Evolutionary conservation across 2,888 invertebrate species (phyloP), one percentile per base, ranked within the genome.

Genomic region (Lithosia quadra): DNA sequence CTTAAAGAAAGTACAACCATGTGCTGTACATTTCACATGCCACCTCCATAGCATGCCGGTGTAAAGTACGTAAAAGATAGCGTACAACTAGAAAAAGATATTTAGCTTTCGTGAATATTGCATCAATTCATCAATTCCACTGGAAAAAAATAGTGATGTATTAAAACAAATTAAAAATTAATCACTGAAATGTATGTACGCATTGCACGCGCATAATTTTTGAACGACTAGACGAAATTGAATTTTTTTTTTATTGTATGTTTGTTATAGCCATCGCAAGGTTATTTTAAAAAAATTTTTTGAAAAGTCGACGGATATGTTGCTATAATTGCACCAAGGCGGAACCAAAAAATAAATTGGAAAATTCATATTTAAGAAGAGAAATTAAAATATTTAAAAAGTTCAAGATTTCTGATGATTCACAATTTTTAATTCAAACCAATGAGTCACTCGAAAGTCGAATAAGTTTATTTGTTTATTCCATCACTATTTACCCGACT

Each of bases 21-120:
- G 83, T 88, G 84, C 87, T 86, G 75, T 86, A 85, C 83, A 81
- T 62, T 70, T 74, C 69, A 76, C 77, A 85, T 82, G 81, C 84
- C 79, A 84, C 84, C 84, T 84, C 75, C 71, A 74, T 74, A 58
- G 67, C 83, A 86, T 84, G 84, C 86, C 78, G 78, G 81, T 84
- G 81, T 80, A 76, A 73, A 65, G 61, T 72, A 68, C 49, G 72
- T 78, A 78, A 75, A 79, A 70, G 53, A 72, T 68, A 77, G 57
- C 68, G 63, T 66, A 77, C 61, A 78, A 34, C 65, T 68, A 55
- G 43, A 67, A 57, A 62, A 66, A 36, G 67, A 76, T 34, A 71
- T 65, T 57, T 73, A 71, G 76, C 69, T 36, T 21, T 34, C 58
- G 65, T 62, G 60, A 64, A 65, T 28, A 58, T 53, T 15, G n/a